Evolutionary conservation across 2,797 vertebrate species (phyloP).

Genomic region (Kryptopterus vitreolus): DNA sequence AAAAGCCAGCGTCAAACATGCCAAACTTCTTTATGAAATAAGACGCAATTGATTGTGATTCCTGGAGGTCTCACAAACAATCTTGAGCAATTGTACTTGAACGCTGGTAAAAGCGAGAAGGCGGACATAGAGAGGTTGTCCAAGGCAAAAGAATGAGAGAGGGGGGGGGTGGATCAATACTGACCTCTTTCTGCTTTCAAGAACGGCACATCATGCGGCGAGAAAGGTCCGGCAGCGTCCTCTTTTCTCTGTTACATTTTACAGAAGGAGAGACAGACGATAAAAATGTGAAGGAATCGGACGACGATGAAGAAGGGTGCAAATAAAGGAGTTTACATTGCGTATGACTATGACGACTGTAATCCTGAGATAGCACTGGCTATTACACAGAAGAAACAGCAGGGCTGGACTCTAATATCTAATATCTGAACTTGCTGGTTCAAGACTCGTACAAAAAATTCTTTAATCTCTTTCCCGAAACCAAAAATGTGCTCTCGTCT

Average conservation of each 20-base stretch:
- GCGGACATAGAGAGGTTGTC: not conserved
- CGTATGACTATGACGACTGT: not conserved
- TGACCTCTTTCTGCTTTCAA: conserved; percentile 36
- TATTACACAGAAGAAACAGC: not conserved
- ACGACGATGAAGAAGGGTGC: not conserved
- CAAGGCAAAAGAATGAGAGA: not conserved
- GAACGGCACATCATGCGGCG: conserved; percentile 2
- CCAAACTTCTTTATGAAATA: conserved; percentile 6
- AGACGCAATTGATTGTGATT: conserved; percentile 24
- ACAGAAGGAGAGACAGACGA: not conserved
- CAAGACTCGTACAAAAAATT: no score
- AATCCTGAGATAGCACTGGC: not conserved
- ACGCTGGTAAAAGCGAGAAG: conserved; percentile 16
- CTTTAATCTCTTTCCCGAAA: not conserved
- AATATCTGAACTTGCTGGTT: no score
- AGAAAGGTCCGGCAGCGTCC: not conserved
- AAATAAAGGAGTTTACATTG: not conserved
- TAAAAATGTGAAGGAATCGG: not conserved
- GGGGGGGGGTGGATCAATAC: conserved; percentile 29
- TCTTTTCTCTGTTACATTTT: not conserved
- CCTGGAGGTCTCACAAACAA: conserved; percentile 24
- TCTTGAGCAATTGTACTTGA: conserved; percentile 30
- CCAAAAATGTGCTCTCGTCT: not conserved
- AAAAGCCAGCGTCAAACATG: conserved; percentile 4
- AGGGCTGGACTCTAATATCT: not conserved